Percentiles rank a stretch among this genome's conserved stretches.
Evolutionary conservation across 2,797 vertebrate genomes (phyloP).

Genomic region (Eulemur albifrons): DNA sequence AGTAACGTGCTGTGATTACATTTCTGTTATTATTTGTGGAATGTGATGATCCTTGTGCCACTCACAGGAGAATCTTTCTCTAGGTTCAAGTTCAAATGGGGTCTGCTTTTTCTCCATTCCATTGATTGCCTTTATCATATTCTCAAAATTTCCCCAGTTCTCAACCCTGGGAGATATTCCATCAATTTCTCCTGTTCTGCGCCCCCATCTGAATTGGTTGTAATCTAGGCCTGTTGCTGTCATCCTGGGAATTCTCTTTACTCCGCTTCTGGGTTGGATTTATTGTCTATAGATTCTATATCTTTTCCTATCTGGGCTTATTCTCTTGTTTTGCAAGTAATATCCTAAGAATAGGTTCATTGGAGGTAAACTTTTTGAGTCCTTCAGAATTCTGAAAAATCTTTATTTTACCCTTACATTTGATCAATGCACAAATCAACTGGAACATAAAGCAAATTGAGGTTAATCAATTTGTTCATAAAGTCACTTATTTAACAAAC

Average conservation of each 20-base stretch:
- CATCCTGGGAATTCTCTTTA: neutral
- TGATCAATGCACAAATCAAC: neutral
- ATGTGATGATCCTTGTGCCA: neutral
- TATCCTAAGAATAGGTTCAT: neutral
- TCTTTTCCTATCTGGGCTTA: neutral
- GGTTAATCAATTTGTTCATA: neutral
- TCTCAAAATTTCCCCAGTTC: neutral
- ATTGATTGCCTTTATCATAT: neutral
- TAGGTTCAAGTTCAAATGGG: neutral
- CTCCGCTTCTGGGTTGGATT: neutral
- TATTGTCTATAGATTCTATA: neutral
- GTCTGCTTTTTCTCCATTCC: neutral
- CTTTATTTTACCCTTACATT: neutral
- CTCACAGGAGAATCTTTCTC: neutral
- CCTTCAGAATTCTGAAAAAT: neutral
- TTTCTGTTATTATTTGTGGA: neutral
- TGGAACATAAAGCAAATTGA: neutral
- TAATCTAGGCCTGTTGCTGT: neutral
- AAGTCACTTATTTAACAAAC: neutral
- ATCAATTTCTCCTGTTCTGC: neutral
- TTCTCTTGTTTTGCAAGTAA: neutral
- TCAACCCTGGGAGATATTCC: neutral
- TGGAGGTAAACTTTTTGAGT: neutral
- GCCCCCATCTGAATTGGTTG: neutral
- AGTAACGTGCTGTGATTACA: neutral